Conservation (phyloP, 2,113 vertebrate genomes). For the Ptilorrhoa leucosticta region DNA sequence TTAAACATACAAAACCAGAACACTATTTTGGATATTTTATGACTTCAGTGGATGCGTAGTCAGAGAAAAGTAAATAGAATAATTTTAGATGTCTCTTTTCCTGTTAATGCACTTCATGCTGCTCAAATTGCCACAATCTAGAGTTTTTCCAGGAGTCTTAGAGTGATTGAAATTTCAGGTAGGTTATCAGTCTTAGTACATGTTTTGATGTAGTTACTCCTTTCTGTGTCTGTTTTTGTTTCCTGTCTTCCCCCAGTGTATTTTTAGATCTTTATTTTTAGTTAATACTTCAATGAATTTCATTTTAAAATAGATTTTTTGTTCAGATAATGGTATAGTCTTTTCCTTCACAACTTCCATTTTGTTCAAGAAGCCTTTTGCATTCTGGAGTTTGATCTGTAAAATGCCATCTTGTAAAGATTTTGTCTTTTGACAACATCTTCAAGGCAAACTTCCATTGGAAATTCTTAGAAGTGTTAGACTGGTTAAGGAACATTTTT, state of each 20-base stretch:
- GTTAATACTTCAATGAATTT: neutral
- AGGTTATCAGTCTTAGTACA: neutral
- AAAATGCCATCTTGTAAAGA: neutral
- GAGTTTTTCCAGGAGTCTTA: slow-evolving; percentile 2
- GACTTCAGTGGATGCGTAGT: neutral
- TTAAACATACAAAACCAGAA: neutral
- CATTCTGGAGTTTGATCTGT: neutral
- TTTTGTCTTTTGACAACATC: neutral
- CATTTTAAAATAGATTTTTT: neutral
- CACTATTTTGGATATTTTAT: neutral
- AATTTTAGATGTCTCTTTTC: neutral
- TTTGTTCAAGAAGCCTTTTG: neutral
- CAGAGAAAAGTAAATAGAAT: neutral
- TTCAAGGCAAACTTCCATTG: neutral
- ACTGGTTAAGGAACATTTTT: neutral
- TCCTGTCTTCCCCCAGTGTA: neutral
- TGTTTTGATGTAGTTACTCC: neutral
- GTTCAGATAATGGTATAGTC: neutral
- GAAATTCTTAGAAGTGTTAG: neutral
- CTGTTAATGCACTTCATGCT: neutral
- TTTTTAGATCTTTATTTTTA: neutral
- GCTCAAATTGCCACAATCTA: neutral
- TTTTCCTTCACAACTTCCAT: neutral
- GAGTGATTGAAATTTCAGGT: neutral
- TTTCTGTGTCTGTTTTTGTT: neutral